Percentiles rank a stretch among this genome's conserved stretches.
Conservation (phyloP, 1,140 invertebrate species). For the Trichogramma pretiosum region DNA sequence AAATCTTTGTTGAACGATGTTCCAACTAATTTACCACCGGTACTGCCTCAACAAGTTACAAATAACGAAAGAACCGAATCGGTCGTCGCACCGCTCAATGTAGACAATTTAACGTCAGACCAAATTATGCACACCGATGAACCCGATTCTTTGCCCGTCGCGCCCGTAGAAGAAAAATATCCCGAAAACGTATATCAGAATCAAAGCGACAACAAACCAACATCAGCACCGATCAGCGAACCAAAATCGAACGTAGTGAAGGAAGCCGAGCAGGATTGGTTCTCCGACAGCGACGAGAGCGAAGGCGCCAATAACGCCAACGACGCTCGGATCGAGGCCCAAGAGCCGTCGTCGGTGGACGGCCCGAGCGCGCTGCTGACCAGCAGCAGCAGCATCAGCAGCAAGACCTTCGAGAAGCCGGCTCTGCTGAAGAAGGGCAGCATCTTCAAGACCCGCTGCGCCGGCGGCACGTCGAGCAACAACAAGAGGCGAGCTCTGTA, state of each 20-base stretch:
- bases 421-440: slow-evolving; percentile 63
- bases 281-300: slow-evolving; percentile 42
- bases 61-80: too few relatives aligned
- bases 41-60: too few relatives aligned
- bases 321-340: too few relatives aligned
- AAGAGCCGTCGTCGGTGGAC: too few relatives aligned
- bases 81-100: too few relatives aligned
- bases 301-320: slow-evolving; percentile 29
- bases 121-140: neutral
- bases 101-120: neutral
- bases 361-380: too few relatives aligned
- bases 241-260: slow-evolving; percentile 33
- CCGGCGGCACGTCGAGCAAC: slow-evolving; percentile 60
- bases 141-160: neutral
- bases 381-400: too few relatives aligned
- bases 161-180: slow-evolving; percentile 21
- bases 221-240: too few relatives aligned
- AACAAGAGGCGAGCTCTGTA: slow-evolving; percentile 74
- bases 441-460: slow-evolving; percentile 77
- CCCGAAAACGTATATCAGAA: slow-evolving; percentile 14
- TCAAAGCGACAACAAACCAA: too few relatives aligned
- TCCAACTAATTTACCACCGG: too few relatives aligned
- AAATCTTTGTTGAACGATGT: too few relatives aligned
- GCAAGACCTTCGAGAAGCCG: slow-evolving; percentile 26
- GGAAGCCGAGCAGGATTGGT: slow-evolving; percentile 45